Percentiles rank a stretch among this genome's conserved stretches.
These are phyloP conservation scores for Drosophila pegasa DNA, from an alignment of 2,888 invertebrate genomes.

Conservation along the genomic window DNA sequence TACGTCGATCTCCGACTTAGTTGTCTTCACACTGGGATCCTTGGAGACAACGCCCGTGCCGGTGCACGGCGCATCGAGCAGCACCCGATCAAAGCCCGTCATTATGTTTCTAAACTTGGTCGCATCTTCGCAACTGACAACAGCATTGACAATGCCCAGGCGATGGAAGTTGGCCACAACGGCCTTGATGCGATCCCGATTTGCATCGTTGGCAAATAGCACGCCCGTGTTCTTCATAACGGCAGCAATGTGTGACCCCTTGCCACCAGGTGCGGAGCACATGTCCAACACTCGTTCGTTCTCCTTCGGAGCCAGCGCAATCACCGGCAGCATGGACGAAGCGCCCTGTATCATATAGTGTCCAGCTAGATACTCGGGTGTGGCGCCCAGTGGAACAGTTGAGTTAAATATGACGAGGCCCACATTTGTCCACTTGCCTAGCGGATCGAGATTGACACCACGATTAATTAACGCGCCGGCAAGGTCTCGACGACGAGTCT, in stretches of 20 bases:
- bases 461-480: slow-evolving; percentile 97
- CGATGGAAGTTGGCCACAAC: slow-evolving; percentile 98
- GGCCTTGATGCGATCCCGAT: slow-evolving; percentile 94
- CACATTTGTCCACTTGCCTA: slow-evolving; percentile 99
- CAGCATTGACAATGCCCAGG: slow-evolving; percentile 96
- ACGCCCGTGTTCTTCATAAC: slow-evolving; percentile 99
- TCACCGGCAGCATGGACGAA: slow-evolving; percentile 98
- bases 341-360: slow-evolving; percentile 99
- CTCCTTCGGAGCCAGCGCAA: slow-evolving; percentile 98
- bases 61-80: slow-evolving; percentile 99
- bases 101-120: slow-evolving; percentile 93
- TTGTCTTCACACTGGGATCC: slow-evolving; percentile 97
- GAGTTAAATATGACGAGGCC: slow-evolving; percentile 98
- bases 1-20: slow-evolving; percentile 95
- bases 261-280: slow-evolving; percentile 99
- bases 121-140: slow-evolving; percentile 96
- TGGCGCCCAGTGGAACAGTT: slow-evolving; percentile 98
- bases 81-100: slow-evolving; percentile 96
- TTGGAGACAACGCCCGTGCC: slow-evolving; percentile 99
- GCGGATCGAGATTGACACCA: slow-evolving; percentile 98
- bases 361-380: slow-evolving; percentile 99
- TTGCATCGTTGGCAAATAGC: slow-evolving; percentile 97
- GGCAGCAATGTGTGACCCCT: slow-evolving; percentile 98
- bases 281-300: slow-evolving; percentile 97
- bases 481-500: slow-evolving; percentile 95